Evolutionary conservation across 1,140 invertebrate genomes (phyloP), one percentile per base, ranked within the genome.

Genomic region (Thalassaphorura encarpata): DNA sequence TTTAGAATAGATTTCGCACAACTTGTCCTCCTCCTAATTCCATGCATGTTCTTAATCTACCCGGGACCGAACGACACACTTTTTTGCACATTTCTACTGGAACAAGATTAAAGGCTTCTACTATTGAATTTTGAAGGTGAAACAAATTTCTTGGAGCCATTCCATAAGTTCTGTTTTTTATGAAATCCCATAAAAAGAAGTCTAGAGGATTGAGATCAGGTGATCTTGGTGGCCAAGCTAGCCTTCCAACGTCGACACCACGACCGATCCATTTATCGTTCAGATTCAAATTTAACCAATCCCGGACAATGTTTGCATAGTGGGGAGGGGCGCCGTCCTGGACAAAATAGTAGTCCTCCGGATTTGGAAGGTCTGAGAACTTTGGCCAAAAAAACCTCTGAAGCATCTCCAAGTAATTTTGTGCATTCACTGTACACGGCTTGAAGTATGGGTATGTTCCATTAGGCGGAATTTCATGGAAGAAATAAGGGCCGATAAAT

Each of bases 151-250:
- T 13, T 13, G 41, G 41, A 8, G 13, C 6, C 6, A 13, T 13
- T 13, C 13, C 8, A 19, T 43, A 43, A 21, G 19, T 19, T 43
- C 21, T 43, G 41, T 43, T 19, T 19, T 49, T 49, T 13, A 33
- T 19, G n/a, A 13, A 49, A n/a, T 16, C 60, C 56, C 40, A 54
- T 21, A 63, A 36, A 28, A 41, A 63, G 40, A 59, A 63, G 29
- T 64, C 62, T 18, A 57, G 26, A 40, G 23, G 16, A 24, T 50
- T 49, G 26, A 64, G 45, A 51, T 64, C 60, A 23, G 62, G 56
- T 36, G 52, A 64, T 23, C 48, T 43, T 43, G 41, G 41, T 33
- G 54, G 59, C 55, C 60, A 62, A 36, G 11, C 5, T 42, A 51
- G 24, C 27, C 29, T 50, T 45, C 45, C 52, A 36, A 42, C 60